Conservation (phyloP, 35 echinoderm and acorn worm genomes). For the Strongylocentrotus purpuratus region DNA sequence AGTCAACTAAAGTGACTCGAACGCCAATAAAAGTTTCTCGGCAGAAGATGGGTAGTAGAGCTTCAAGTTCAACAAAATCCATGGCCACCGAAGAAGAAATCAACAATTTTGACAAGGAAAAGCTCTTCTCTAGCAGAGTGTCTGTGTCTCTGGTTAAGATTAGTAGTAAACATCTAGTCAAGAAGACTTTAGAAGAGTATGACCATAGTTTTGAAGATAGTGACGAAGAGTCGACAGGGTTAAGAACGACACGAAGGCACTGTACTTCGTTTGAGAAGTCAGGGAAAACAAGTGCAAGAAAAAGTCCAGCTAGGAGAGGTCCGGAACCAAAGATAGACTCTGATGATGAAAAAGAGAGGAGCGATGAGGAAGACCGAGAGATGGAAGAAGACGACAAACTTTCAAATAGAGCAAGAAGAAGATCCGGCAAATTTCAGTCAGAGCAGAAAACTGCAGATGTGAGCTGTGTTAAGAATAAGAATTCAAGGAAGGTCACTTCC, state of each 20-base stretch:
- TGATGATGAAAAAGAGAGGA: background rate
- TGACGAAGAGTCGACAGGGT: background rate
- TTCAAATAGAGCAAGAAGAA: background rate
- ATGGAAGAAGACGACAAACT: background rate
- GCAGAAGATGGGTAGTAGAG: background rate
- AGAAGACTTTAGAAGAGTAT: background rate
- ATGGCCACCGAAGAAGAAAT: background rate
- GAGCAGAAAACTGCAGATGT: background rate
- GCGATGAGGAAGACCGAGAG: background rate
- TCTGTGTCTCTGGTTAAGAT: background rate
- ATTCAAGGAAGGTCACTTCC: background rate
- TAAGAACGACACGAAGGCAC: background rate
- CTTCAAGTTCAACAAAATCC: background rate
- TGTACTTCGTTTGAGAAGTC: too few species aligned
- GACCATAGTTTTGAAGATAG: background rate
- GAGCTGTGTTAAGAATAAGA: background rate
- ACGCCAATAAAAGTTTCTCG: background rate
- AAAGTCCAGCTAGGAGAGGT: background rate
- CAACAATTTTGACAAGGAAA: slow-evolving; percentile 32
- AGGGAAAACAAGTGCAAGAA: too few species aligned
- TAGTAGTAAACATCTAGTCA: background rate
- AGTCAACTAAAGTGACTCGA: background rate
- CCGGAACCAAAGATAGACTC: background rate
- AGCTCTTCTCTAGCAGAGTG: slow-evolving; percentile 6
- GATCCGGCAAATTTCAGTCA: background rate